phyloP scores from a whole-genome alignment of 2,113 vertebrate genomes.

The Hydrochoerus hydrochaeris region DNA sequence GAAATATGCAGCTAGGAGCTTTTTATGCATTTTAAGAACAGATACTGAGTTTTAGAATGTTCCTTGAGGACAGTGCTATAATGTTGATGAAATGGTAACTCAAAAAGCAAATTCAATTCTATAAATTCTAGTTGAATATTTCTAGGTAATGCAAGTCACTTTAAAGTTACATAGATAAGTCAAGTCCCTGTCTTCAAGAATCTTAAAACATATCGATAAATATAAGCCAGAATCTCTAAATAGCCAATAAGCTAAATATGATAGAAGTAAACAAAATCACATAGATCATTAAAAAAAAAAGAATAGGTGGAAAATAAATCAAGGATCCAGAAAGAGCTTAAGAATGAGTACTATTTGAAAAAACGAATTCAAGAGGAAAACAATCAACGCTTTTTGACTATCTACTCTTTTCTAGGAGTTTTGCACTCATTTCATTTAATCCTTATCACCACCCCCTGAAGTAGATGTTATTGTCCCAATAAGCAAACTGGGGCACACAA shows the following conservation, averaged over 20 bases:
- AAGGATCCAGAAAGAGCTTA: neutral
- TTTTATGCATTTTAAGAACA: conserved; percentile 23
- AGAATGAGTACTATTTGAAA: neutral
- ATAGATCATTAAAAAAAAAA: neutral
- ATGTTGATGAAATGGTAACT: neutral
- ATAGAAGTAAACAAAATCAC: neutral
- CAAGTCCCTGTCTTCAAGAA: neutral
- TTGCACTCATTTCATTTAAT: neutral
- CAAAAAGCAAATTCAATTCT: neutral
- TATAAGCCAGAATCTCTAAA: neutral
- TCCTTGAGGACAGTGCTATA: neutral
- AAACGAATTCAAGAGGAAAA: neutral
- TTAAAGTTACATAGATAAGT: neutral
- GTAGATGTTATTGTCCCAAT: neutral
- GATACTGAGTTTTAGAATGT: neutral
- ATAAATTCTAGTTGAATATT: neutral
- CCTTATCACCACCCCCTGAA: neutral
- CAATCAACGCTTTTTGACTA: neutral
- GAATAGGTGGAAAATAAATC: too few relatives aligned
- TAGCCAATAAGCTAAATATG: neutral
- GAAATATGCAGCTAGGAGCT: neutral
- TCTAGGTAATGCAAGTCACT: neutral
- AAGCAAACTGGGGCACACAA: neutral
- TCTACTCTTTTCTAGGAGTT: neutral
- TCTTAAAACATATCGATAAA: neutral